These are phyloP conservation scores for Eurystomus glaucurus DNA, from an alignment of 2,797 vertebrate species.

Conservation along the genomic window DNA sequence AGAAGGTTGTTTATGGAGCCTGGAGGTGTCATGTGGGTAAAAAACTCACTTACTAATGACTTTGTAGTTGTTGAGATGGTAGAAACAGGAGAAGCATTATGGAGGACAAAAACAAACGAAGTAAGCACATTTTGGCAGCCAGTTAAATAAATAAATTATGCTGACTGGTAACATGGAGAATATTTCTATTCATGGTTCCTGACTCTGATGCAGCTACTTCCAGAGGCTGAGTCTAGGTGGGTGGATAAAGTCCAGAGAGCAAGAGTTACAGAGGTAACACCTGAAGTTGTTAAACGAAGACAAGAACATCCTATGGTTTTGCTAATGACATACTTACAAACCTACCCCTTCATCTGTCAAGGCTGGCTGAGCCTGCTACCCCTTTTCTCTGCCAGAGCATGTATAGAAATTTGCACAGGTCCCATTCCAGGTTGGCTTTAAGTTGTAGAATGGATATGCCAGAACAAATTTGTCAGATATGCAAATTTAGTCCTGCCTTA, in stretches of 20 bases:
- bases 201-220: neutral
- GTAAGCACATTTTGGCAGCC: slow-evolving; percentile 13
- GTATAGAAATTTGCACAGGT: neutral
- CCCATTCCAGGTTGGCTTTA: neutral
- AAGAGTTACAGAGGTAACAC: neutral
- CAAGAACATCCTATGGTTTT: neutral
- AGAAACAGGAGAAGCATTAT: slow-evolving; percentile 10
- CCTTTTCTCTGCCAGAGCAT: neutral
- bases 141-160: neutral
- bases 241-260: neutral
- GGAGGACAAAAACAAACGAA: slow-evolving; percentile 7
- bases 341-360: neutral
- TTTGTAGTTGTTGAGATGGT: neutral
- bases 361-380: neutral
- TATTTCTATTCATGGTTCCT: slow-evolving; percentile 17
- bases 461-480: slow-evolving; percentile 23
- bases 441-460: neutral
- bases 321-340: neutral
- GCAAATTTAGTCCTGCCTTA: neutral
- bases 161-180: neutral
- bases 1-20: slow-evolving; percentile 13
- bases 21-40: slow-evolving; percentile 19
- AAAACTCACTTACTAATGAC: slow-evolving; percentile 28
- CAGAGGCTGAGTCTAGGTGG: neutral
- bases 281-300: neutral